Conservation (phyloP, 2,797 vertebrate species). For the Melanotaenia parkinsoni region DNA sequence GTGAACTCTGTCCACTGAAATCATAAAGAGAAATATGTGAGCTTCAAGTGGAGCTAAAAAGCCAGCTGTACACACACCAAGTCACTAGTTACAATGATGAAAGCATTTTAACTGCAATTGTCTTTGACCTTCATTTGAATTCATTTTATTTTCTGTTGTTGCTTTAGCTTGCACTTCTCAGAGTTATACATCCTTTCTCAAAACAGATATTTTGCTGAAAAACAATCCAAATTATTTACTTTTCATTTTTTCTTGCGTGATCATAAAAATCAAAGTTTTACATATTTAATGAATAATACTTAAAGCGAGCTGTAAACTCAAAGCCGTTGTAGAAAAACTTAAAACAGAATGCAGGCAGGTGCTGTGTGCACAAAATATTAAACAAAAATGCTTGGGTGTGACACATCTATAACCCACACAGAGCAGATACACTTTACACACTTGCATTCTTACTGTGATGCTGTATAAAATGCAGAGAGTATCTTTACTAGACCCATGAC, state of each 20-base stretch:
- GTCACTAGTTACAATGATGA: neutral
- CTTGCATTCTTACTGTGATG: conserved; percentile 37
- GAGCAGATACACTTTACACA: conserved; percentile 10
- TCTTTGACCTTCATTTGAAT: neutral
- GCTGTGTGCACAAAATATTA: conserved; percentile 8
- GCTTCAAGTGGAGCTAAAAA: conserved; percentile 9
- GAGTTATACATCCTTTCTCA: neutral
- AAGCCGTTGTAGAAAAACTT: neutral
- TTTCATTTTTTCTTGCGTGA: neutral
- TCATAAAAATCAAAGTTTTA: neutral
- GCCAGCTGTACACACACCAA: neutral
- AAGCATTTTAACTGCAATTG: neutral
- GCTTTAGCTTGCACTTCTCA: neutral
- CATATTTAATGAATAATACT: neutral
- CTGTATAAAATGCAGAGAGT: conserved; percentile 26
- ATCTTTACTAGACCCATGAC: conserved; percentile 53
- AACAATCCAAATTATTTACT: neutral
- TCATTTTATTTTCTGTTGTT: neutral
- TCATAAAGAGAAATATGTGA: conserved; percentile 31
- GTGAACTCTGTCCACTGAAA: conserved; percentile 96
- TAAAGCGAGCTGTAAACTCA: neutral
- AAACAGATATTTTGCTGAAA: neutral
- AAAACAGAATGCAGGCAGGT: conserved; percentile 8
- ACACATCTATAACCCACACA: conserved; percentile 40
- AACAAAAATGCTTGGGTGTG: conserved; percentile 21